Percentiles rank a stretch among this genome's conserved stretches.
Conservation (phyloP, 2,113 vertebrate species). For the Neolamprologus ventralis region DNA sequence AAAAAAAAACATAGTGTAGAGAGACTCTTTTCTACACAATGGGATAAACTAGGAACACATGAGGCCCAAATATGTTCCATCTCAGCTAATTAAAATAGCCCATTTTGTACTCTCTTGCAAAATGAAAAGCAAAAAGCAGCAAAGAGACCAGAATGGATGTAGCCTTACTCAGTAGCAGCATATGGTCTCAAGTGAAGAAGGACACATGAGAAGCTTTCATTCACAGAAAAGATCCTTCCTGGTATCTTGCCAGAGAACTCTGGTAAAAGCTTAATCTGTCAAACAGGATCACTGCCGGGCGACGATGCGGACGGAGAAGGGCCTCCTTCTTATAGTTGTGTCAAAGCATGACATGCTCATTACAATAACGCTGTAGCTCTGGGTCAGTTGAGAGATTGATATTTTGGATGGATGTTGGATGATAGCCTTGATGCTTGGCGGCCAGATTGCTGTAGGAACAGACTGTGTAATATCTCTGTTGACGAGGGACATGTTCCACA, state of each 20-base stretch:
- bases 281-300: not conserved
- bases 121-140: not conserved
- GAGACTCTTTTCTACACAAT: not conserved
- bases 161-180: not conserved
- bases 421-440: not conserved
- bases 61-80: not conserved
- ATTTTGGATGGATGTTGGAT: slow-evolving; percentile 2
- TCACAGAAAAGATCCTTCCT: not conserved
- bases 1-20: not conserved
- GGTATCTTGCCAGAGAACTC: slow-evolving; percentile 4
- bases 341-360: not conserved
- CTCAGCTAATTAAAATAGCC: not conserved
- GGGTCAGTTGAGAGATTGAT: not conserved
- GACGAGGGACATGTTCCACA: not conserved
- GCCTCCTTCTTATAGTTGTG: not conserved
- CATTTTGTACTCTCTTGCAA: not conserved
- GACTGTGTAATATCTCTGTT: not conserved
- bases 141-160: not conserved
- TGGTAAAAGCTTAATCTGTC: slow-evolving; percentile 24
- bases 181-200: not conserved
- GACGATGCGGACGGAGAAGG: not conserved
- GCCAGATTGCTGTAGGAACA: not conserved
- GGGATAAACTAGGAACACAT: not conserved
- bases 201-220: slow-evolving; percentile 1
- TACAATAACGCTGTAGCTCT: not conserved